These are phyloP conservation scores for Nemotelus pantherinus DNA, from an alignment of 2,888 invertebrate species.

Conservation along the genomic window DNA sequence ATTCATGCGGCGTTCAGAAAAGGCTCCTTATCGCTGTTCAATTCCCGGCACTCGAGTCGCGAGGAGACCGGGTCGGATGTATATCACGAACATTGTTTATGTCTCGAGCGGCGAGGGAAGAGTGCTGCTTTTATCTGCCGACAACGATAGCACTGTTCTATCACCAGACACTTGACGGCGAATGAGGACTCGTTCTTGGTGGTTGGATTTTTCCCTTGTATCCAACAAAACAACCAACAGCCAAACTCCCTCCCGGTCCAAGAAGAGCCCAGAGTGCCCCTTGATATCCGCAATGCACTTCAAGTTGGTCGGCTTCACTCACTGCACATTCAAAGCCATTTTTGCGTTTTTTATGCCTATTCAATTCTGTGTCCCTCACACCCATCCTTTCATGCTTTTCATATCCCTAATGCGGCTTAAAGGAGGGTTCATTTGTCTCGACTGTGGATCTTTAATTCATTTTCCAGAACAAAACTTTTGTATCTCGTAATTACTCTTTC, in stretches of 20 bases:
- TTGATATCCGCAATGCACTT: not conserved
- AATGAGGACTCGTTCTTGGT: not conserved
- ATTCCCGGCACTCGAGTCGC: conserved; percentile 32
- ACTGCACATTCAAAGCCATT: not conserved
- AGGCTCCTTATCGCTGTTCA: conserved; percentile 23
- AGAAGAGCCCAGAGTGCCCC: not conserved
- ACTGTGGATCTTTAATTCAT: not conserved
- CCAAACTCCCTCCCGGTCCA: too few relatives aligned
- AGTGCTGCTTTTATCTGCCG: conserved; percentile 26
- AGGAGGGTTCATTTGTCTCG: not conserved
- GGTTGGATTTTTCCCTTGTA: not conserved
- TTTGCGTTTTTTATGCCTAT: not conserved
- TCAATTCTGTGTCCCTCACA: not conserved
- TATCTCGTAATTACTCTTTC: conserved; percentile 16
- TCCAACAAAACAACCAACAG: conserved; percentile 2
- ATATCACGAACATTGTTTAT: conserved; percentile 18
- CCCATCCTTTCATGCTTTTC: too few relatives aligned
- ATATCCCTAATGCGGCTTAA: conserved; percentile 20
- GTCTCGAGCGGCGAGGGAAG: conserved; percentile 14
- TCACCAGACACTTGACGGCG: not conserved
- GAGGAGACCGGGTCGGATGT: not conserved
- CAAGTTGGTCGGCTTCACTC: not conserved
- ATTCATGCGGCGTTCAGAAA: not conserved
- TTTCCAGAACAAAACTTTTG: conserved; percentile 16
- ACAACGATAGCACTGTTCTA: not conserved